Percentiles rank a stretch among this genome's conserved stretches.
Evolutionary conservation across 2,888 invertebrate species (phyloP).

Genomic region (Cheiracanthium punctorium): DNA sequence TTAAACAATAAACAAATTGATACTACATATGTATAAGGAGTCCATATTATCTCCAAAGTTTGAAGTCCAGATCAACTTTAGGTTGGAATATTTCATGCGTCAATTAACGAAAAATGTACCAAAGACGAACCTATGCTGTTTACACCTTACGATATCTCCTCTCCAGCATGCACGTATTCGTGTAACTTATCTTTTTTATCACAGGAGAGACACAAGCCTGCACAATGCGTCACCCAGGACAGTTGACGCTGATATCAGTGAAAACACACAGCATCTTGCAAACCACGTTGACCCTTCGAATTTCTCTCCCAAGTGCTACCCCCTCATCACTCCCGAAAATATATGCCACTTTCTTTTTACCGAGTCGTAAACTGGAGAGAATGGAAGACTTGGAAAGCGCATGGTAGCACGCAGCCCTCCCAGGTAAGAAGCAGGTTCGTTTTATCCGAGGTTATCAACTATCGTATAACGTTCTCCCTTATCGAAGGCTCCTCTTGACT

Average conservation of each 20-base stretch:
- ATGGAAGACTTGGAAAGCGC: too few relatives aligned
- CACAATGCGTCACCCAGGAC: background rate
- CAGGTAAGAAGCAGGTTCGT: background rate
- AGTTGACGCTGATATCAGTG: background rate
- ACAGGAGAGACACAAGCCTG: background rate
- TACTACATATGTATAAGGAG: too few relatives aligned
- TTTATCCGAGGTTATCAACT: background rate
- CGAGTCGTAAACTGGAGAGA: background rate
- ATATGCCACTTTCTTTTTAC: background rate
- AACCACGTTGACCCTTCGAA: background rate
- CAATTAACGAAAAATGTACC: too few relatives aligned
- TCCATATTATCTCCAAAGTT: too few relatives aligned
- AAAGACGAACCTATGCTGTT: too few relatives aligned
- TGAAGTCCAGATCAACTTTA: too few relatives aligned
- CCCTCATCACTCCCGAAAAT: background rate
- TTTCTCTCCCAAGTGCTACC: background rate
- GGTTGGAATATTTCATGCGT: too few relatives aligned
- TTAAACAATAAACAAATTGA: too few relatives aligned
- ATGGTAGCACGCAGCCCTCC: background rate
- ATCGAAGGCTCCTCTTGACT: background rate
- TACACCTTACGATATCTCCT: too few relatives aligned
- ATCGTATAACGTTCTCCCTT: background rate
- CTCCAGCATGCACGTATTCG: too few relatives aligned
- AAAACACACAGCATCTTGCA: background rate
- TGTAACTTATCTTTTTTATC: too few relatives aligned